These are phyloP conservation scores for Polypedilum pembai DNA, from an alignment of 1,140 invertebrate genomes.

Conservation along the genomic window DNA sequence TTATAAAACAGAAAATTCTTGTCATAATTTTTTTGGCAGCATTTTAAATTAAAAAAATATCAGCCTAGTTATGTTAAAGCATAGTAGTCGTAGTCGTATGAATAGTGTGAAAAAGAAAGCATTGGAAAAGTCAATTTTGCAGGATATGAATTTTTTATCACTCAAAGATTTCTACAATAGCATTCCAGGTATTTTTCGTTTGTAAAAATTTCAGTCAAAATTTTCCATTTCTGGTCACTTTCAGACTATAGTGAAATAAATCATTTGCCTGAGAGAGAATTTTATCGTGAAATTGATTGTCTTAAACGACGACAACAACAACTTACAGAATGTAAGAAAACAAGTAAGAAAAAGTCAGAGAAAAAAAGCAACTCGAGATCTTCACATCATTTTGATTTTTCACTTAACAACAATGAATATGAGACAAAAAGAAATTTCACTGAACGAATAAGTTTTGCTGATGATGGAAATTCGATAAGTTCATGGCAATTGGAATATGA, in stretches of 20 bases:
- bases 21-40: neutral
- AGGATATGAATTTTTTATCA: conserved; percentile 30
- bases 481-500: conserved; percentile 14
- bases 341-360: neutral
- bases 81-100: conserved; percentile 8
- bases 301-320: conserved; percentile 33
- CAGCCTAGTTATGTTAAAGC: neutral
- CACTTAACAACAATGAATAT: neutral
- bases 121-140: neutral
- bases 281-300: conserved; percentile 38
- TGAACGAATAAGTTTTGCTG: conserved; percentile 11
- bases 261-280: conserved; percentile 40
- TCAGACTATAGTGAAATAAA: conserved; percentile 42
- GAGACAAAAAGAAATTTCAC: conserved; percentile 4
- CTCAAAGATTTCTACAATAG: conserved; percentile 42
- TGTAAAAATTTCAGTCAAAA: neutral
- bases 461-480: conserved; percentile 20
- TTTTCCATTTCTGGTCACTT: neutral
- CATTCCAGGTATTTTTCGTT: conserved; percentile 37
- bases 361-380: neutral
- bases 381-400: neutral
- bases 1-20: neutral
- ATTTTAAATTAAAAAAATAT: neutral
- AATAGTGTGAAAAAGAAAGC: conserved; percentile 6
- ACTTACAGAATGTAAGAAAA: neutral